A percentile compares a stretch with the other conserved stretches of the same genome.
phyloP scores from a whole-genome alignment of 2,797 vertebrate genomes.

The Pipistrellus pipistrellus region DNA sequence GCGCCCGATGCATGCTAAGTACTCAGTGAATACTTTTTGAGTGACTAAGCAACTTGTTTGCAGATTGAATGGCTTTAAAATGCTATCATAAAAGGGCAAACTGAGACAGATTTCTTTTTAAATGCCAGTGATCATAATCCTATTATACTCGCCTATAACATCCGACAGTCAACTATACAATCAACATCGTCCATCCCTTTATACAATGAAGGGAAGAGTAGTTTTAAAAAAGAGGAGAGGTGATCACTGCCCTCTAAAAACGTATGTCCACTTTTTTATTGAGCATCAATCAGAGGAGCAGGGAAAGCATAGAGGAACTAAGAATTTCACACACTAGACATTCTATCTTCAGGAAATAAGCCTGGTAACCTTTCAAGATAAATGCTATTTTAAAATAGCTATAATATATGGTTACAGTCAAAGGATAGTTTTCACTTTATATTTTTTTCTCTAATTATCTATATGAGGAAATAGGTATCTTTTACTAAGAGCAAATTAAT shows the following conservation, averaged over 20 bases:
- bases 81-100: constrained; percentile 4
- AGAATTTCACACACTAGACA: not conserved
- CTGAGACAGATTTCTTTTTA: not conserved
- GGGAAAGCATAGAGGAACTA: not conserved
- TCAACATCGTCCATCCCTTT: not conserved
- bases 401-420: not conserved
- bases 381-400: constrained; percentile 42
- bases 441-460: constrained; percentile 20
- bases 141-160: not conserved
- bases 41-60: not conserved
- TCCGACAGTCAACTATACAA: not conserved
- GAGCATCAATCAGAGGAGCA: not conserved
- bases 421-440: not conserved
- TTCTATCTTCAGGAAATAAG: not conserved
- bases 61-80: constrained; percentile 44
- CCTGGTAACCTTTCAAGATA: not conserved
- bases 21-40: not conserved
- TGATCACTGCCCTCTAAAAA: not conserved
- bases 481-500: constrained; percentile 37
- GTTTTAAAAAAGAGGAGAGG: not conserved
- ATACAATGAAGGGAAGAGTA: not conserved
- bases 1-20: not conserved
- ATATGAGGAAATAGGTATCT: constrained; percentile 23
- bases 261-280: not conserved
- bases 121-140: not conserved